These are phyloP conservation scores for Agonopterix heracliana DNA, from an alignment of 2,888 invertebrate genomes.

Conservation along the genomic window DNA sequence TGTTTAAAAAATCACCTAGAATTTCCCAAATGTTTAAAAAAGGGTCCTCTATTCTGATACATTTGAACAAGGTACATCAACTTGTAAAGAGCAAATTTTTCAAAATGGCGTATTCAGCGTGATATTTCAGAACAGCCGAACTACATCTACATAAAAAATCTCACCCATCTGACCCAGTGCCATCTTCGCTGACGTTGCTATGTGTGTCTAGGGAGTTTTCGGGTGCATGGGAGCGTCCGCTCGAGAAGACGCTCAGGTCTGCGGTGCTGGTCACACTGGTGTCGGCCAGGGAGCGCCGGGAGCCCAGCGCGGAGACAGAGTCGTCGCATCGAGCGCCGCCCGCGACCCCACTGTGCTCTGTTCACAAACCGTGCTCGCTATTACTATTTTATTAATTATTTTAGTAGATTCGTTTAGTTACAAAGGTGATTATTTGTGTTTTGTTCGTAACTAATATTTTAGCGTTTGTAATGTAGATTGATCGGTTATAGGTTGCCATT, in stretches of 20 bases:
- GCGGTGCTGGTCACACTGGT: constrained; percentile 91
- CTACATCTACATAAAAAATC: constrained; percentile 48
- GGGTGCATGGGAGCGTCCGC: constrained; percentile 82
- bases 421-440: too few relatives aligned
- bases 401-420: too few relatives aligned
- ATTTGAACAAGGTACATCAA: too few relatives aligned
- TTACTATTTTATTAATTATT: neutral
- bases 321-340: constrained; percentile 72
- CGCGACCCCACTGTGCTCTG: constrained; percentile 64
- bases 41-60: too few relatives aligned
- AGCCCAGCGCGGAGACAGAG: constrained; percentile 82
- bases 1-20: too few relatives aligned
- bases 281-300: constrained; percentile 86
- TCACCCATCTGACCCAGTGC: constrained; percentile 81
- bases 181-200: constrained; percentile 85
- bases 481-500: too few relatives aligned
- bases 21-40: too few relatives aligned
- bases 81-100: too few relatives aligned
- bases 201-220: constrained; percentile 86
- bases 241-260: constrained; percentile 86
- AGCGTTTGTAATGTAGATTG: too few relatives aligned
- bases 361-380: neutral
- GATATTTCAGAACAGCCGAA: too few relatives aligned
- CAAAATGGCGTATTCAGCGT: too few relatives aligned
- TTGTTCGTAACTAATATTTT: too few relatives aligned